Evolutionary conservation across 2,888 invertebrate genomes (phyloP), one percentile per base, ranked within the genome.

Genomic region (Pachycephus smyrnensis): DNA sequence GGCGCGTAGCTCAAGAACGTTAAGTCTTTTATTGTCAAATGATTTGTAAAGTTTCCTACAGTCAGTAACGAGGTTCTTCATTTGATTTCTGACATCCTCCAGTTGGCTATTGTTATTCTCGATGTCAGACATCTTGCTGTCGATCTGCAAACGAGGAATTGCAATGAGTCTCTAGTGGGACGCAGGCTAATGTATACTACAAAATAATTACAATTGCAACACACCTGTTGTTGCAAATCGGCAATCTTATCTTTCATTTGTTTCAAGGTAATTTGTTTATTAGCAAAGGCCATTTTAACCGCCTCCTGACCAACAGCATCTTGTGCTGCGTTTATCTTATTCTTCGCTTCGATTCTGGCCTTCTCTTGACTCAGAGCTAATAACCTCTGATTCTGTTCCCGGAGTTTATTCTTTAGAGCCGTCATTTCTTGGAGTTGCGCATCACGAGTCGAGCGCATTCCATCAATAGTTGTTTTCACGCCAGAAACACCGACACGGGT

Each of bases 401-500:
- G 97, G 0, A 97, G 94, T 86, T 95, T 94, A 12, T 95, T 95
- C 90, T 97, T 98, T 1, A 97, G 92, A 79, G 95, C 95, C 11
- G 96, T 94, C 96, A 97, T 96, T 85, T 97, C 97, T 4, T 95
- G 93, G 94, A 99, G 95, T 85, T 97, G 97, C 0, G 96, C 93
- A 90, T 99, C 99, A 4, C 99, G 94, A n/a, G 97, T 97, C 0
- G 96, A 94, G 89, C 96, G 93, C 99, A 99, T 99, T 0, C 97
- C 96, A 90, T 99, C 99, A 79, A 99, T 99, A n/a, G 97, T 97
- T 1, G 97, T 94, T 92, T 99, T 99, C 3, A 98, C 96, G 68
- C 96, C 95, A 0, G 98, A 97, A 0, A 99, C 98, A 3, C 96
- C 97, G 9, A 96, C 95, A 31, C 96, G 93, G 0, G 97, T 96